phyloP scores from a whole-genome alignment of 2,797 vertebrate genomes.

The Bradypodion pumilum region DNA sequence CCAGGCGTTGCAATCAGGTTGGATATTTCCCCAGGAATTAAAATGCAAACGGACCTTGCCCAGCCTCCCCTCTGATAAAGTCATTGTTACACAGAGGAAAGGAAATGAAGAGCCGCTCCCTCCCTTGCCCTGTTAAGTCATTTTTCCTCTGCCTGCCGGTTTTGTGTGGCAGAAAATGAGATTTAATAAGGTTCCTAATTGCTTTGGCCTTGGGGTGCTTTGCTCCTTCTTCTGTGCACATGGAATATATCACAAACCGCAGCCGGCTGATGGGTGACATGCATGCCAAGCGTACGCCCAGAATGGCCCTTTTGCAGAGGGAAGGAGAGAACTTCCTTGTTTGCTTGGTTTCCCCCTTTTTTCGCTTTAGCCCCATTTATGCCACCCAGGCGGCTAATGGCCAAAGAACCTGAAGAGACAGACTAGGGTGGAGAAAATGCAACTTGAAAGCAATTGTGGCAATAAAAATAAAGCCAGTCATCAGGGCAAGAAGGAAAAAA shows the following conservation, averaged over 20 bases:
- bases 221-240: background rate
- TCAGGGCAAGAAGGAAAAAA: background rate
- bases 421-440: background rate
- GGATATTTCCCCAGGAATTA: background rate
- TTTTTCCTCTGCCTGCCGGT: background rate
- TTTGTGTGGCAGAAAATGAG: background rate
- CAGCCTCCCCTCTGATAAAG: slow-evolving; percentile 20
- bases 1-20: background rate
- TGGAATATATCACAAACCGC: background rate
- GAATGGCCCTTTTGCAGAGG: too few species aligned
- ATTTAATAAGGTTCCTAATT: background rate
- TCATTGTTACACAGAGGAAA: background rate
- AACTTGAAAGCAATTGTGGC: background rate
- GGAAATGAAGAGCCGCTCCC: background rate
- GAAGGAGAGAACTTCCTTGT: background rate
- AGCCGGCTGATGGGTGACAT: too few species aligned
- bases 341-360: too few species aligned
- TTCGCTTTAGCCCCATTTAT: too few species aligned
- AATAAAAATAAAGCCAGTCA: background rate
- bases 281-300: too few species aligned
- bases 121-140: background rate
- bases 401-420: background rate
- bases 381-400: too few species aligned
- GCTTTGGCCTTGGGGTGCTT: background rate
- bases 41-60: background rate